Conservation (phyloP, 2,113 vertebrate species). For the Anoura caudifer region DNA sequence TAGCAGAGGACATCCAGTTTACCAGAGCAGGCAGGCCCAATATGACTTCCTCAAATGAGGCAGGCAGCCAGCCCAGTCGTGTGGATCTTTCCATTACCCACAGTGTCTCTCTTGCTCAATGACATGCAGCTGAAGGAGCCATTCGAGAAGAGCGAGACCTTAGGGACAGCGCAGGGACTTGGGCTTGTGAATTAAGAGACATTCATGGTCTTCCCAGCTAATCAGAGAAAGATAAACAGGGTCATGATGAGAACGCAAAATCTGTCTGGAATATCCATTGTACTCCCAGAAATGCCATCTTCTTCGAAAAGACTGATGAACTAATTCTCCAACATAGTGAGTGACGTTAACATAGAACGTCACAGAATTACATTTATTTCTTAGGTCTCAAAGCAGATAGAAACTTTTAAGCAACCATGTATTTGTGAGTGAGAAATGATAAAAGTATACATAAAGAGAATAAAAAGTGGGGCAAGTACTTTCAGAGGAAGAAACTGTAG, state of each 20-base stretch:
- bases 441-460: neutral
- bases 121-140: slow-evolving; percentile 49
- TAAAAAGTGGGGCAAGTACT: neutral
- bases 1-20: slow-evolving; percentile 61
- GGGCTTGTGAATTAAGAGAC: slow-evolving; percentile 38
- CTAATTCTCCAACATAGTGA: neutral
- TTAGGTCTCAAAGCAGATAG: neutral
- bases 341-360: neutral
- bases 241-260: neutral
- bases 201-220: slow-evolving; percentile 9
- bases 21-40: slow-evolving; percentile 59
- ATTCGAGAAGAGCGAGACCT: slow-evolving; percentile 71
- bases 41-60: slow-evolving; percentile 49
- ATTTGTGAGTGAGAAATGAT: neutral
- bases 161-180: slow-evolving; percentile 50
- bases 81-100: slow-evolving; percentile 70
- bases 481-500: neutral
- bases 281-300: slow-evolving; percentile 12
- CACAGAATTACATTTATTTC: slow-evolving; percentile 38
- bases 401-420: neutral
- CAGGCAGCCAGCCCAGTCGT: slow-evolving; percentile 61
- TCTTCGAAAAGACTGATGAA: slow-evolving; percentile 31
- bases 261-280: slow-evolving; percentile 45
- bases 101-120: slow-evolving; percentile 51
- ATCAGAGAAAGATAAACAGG: slow-evolving; percentile 41